phyloP scores from a whole-genome alignment of 2,113 vertebrate species.

The Mixornis gularis region DNA sequence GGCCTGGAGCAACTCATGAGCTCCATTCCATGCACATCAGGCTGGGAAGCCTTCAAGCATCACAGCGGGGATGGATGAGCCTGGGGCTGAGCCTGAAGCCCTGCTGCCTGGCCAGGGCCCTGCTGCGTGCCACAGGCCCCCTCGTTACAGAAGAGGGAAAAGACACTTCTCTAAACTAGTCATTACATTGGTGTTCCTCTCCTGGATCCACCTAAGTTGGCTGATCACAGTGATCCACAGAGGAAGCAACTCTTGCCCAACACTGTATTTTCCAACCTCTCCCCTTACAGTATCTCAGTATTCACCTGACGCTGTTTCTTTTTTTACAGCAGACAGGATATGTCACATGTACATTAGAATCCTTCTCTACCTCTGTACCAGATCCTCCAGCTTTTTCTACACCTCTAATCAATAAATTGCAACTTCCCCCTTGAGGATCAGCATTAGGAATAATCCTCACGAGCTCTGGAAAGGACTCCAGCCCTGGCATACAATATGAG shows the following conservation, averaged over 20 bases:
- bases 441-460: not conserved
- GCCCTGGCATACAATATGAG: not conserved
- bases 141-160: not conserved
- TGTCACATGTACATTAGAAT: not conserved
- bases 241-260: not conserved
- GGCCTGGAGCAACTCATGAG: not conserved
- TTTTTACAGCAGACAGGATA: not conserved
- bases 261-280: not conserved
- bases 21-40: rapidly evolving
- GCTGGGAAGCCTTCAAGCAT: rapidly evolving
- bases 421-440: not conserved
- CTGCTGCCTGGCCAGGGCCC: not conserved
- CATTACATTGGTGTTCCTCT: not conserved
- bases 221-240: not conserved
- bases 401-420: not conserved
- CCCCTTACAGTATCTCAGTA: not conserved
- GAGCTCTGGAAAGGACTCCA: not conserved
- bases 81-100: not conserved
- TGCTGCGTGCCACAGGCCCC: not conserved
- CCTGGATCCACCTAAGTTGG: not conserved
- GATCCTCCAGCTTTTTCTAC: not conserved
- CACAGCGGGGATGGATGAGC: not conserved
- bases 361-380: not conserved
- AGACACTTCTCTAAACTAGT: not conserved
- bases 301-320: not conserved